Percentiles rank a stretch among this genome's conserved stretches.
These are phyloP conservation scores for Nymphalis polychloros DNA, from an alignment of 2,888 invertebrate genomes.

Conservation along the genomic window DNA sequence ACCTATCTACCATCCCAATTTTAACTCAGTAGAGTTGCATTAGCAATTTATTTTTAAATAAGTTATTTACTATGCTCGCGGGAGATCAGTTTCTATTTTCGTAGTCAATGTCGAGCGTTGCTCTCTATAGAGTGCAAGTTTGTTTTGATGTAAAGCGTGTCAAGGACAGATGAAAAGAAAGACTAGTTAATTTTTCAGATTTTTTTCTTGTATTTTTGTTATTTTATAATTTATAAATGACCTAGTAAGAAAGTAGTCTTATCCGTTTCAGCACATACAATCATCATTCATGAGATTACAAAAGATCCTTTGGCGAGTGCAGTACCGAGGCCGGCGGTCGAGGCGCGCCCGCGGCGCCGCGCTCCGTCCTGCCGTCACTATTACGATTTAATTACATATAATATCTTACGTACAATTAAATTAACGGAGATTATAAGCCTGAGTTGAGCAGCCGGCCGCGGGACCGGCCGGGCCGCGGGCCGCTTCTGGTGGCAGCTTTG, in stretches of 20 bases:
- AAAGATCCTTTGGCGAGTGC: slow-evolving; percentile 83
- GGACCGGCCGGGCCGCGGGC: slow-evolving; percentile 68
- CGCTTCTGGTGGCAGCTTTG: slow-evolving; percentile 57
- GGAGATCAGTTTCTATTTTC: slow-evolving; percentile 50
- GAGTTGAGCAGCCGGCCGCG: slow-evolving; percentile 77
- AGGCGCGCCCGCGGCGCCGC: slow-evolving; percentile 77
- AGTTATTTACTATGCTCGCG: slow-evolving; percentile 28
- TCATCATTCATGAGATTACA: slow-evolving; percentile 82
- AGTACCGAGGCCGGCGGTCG: slow-evolving; percentile 77
- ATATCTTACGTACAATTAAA: slow-evolving; percentile 83
- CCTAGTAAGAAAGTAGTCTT: slow-evolving; percentile 83
- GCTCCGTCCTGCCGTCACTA: slow-evolving; percentile 76
- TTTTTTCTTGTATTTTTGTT: slow-evolving; percentile 80
- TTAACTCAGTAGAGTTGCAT: neutral
- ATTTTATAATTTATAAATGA: slow-evolving; percentile 83
- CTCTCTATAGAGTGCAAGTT: slow-evolving; percentile 37
- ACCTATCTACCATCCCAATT: neutral
- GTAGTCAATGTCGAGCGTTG: slow-evolving; percentile 70
- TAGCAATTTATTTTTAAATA: slow-evolving; percentile 10
- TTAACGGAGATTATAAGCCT: slow-evolving; percentile 82
- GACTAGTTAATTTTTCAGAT: slow-evolving; percentile 67
- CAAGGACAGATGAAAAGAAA: slow-evolving; percentile 53
- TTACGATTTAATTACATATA: slow-evolving; percentile 81
- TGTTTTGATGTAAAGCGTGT: slow-evolving; percentile 19
- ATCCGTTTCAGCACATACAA: slow-evolving; percentile 83